Conservation (phyloP, 1,140 invertebrate species). For the Caerostris darwini region DNA sequence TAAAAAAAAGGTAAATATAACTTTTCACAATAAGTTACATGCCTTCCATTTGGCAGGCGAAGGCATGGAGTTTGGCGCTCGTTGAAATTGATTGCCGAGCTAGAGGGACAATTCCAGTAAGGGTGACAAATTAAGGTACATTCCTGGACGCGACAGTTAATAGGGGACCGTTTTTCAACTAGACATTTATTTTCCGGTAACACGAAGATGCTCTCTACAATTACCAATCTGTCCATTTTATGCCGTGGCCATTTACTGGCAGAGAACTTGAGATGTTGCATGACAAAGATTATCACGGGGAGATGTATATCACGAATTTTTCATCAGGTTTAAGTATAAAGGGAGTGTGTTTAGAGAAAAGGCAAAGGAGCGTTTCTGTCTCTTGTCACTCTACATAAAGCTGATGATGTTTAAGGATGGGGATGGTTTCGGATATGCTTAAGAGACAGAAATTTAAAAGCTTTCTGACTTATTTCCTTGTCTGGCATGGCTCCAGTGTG, state of each 20-base stretch:
- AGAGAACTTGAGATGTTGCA: neutral
- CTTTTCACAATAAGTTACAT: conserved; percentile 31
- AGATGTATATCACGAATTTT: conserved; percentile 24
- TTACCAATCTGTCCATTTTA: conserved; percentile 1
- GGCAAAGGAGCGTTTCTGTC: neutral
- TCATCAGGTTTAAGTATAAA: conserved; percentile 21
- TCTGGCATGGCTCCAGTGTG: neutral
- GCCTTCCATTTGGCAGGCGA: neutral
- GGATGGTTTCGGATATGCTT: neutral
- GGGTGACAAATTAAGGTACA: conserved; percentile 63
- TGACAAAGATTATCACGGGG: conserved; percentile 25
- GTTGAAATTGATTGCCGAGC: neutral
- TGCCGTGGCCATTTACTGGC: neutral
- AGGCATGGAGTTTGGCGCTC: conserved; percentile 16
- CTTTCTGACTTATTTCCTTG: neutral
- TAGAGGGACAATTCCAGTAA: neutral
- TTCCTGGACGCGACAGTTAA: conserved; percentile 63
- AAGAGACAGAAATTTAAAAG: neutral
- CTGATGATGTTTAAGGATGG: neutral
- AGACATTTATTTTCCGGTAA: conserved; percentile 56
- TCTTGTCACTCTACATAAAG: neutral
- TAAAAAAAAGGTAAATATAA: conserved; percentile 22
- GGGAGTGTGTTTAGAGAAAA: neutral
- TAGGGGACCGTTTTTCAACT: conserved; percentile 57
- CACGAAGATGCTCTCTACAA: neutral